phyloP scores from a whole-genome alignment of 2,113 vertebrate genomes.

The Pterophyllum scalare region DNA sequence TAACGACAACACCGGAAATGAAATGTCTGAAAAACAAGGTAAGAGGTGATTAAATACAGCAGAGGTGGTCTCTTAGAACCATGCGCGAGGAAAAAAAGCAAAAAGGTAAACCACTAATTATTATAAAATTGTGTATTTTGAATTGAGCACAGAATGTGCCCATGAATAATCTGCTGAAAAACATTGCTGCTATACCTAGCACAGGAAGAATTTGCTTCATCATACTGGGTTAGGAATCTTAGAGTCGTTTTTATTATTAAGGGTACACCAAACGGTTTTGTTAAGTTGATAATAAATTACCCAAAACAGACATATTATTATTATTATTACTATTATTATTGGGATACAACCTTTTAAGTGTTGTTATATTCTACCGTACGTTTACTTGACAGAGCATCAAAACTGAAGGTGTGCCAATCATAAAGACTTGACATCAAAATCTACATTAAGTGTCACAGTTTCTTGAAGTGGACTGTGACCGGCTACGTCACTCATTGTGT shows the following conservation, averaged over 20 bases:
- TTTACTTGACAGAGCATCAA: accelerated
- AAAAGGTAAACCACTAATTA: conserved; percentile 17
- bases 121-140: background rate
- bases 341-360: too few species aligned
- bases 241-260: background rate
- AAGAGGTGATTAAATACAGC: conserved; percentile 6
- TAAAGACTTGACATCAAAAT: accelerated
- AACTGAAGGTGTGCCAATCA: background rate
- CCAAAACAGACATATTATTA: background rate
- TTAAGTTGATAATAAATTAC: background rate
- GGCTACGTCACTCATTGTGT: conserved; percentile 11
- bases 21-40: conserved; percentile 24
- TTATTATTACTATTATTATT: background rate
- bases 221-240: background rate
- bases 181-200: background rate
- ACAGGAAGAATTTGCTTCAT: background rate
- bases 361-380: background rate
- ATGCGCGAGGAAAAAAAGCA: background rate
- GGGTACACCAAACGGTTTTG: background rate
- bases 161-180: background rate
- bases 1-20: conserved; percentile 20
- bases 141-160: background rate
- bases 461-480: conserved; percentile 6
- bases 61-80: background rate
- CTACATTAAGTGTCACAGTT: background rate